phyloP scores from a whole-genome alignment of 2,888 invertebrate species.

The Drosophila trichaetosa region DNA sequence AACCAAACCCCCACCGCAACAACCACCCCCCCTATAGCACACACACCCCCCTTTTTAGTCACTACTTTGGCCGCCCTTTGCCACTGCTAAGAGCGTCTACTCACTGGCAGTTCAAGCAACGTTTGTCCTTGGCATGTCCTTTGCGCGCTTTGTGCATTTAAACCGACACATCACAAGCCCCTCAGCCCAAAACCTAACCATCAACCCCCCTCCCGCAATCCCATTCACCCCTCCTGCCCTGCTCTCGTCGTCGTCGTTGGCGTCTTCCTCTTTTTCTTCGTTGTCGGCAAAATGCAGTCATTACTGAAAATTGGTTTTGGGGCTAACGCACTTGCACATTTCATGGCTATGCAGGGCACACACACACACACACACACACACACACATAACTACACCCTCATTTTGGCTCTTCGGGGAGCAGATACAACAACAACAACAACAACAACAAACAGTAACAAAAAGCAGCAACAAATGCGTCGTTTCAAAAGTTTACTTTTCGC shows the following conservation, averaged over 20 bases:
- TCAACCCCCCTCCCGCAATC: neutral
- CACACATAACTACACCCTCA: conserved; percentile 11
- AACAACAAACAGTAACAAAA: conserved; percentile 20
- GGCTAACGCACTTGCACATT: conserved; percentile 80
- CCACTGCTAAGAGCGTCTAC: conserved; percentile 15
- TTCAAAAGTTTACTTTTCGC: conserved; percentile 80
- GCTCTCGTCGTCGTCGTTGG: neutral
- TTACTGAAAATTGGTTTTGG: conserved; percentile 83
- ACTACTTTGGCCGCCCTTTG: neutral
- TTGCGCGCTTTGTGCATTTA: conserved; percentile 80
- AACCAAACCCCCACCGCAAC: neutral
- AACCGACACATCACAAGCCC: conserved; percentile 53
- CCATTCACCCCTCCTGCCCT: conserved; percentile 4
- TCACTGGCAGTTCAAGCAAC: conserved; percentile 72
- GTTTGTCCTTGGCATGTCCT: conserved; percentile 81
- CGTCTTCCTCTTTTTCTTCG: conserved; percentile 17
- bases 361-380: conserved; percentile 12
- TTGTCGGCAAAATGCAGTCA: conserved; percentile 81
- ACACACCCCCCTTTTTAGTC: conserved; percentile 13
- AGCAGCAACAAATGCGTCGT: conserved; percentile 71
- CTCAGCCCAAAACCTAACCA: neutral
- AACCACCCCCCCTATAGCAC: neutral
- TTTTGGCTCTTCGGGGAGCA: conserved; percentile 26
- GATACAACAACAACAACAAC: conserved; percentile 19
- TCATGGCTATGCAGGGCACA: conserved; percentile 73